Percentiles rank a stretch among this genome's conserved stretches.
These are phyloP conservation scores for Polydesmus complanatus DNA, from an alignment of 2,888 invertebrate genomes.

Conservation along the genomic window DNA sequence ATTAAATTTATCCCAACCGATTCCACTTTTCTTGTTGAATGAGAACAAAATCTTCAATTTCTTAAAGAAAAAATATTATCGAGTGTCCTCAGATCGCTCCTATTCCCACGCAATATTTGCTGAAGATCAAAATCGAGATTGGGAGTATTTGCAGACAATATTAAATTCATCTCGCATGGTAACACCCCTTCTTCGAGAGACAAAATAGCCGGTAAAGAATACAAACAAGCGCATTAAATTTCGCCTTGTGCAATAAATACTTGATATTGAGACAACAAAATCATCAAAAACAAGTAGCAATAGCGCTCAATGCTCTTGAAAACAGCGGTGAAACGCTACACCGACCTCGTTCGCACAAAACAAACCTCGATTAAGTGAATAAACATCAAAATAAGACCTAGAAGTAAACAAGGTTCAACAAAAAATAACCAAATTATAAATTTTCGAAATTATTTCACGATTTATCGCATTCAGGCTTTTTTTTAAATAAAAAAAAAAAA, in stretches of 20 bases:
- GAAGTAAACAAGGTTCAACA: too few species aligned
- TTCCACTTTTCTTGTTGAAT: neutral
- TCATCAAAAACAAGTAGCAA: neutral
- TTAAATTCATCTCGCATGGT: neutral
- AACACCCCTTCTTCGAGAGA: neutral
- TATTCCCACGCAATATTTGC: too few species aligned
- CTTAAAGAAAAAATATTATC: neutral
- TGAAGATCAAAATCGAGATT: too few species aligned
- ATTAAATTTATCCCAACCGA: too few species aligned
- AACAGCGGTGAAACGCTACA: neutral
- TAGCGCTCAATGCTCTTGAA: neutral
- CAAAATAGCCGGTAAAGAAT: neutral
- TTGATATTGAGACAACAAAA: neutral
- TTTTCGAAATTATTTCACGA: too few species aligned
- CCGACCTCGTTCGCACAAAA: too few species aligned
- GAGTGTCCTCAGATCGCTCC: neutral
- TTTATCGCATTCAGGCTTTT: too few species aligned
- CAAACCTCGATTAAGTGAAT: too few species aligned
- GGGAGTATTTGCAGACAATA: too few species aligned
- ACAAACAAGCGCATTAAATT: neutral
- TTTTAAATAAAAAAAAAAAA: too few species aligned
- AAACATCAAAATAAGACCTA: too few species aligned
- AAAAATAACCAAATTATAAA: too few species aligned
- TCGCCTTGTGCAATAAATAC: neutral
- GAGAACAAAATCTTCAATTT: neutral